Conservation (phyloP, 2,797 vertebrate species). For the Rallus crepitans region DNA sequence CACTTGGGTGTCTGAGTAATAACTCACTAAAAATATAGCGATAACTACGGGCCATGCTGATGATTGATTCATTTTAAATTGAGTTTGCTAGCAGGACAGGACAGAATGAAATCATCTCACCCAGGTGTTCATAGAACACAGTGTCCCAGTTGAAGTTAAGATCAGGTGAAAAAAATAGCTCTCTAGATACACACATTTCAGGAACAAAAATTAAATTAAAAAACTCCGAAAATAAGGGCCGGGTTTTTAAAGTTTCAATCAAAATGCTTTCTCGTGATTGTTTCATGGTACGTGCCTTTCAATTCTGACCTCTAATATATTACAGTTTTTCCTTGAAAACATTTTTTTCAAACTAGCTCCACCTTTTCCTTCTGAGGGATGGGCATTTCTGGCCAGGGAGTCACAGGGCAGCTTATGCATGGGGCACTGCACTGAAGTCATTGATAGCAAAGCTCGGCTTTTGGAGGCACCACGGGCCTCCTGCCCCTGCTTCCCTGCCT, state of each 20-base stretch:
- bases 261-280: neutral
- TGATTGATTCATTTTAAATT: neutral
- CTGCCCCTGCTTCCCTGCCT: neutral
- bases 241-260: neutral
- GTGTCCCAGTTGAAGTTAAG: neutral
- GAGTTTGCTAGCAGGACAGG: neutral
- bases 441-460: neutral
- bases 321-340: neutral
- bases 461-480: neutral
- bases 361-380: neutral
- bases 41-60: accelerated
- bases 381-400: neutral
- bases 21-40: neutral
- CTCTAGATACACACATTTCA: neutral
- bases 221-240: neutral
- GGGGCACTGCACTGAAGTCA: neutral
- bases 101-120: neutral
- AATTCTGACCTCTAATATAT: neutral
- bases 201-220: neutral
- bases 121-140: neutral
- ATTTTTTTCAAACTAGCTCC: neutral
- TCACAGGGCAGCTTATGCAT: accelerated
- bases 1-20: neutral
- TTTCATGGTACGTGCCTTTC: neutral
- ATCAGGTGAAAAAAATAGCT: neutral